Percentiles rank a stretch among this genome's conserved stretches.
phyloP scores from a whole-genome alignment of 1,140 invertebrate species.

The Philotrypesis tridentata region DNA sequence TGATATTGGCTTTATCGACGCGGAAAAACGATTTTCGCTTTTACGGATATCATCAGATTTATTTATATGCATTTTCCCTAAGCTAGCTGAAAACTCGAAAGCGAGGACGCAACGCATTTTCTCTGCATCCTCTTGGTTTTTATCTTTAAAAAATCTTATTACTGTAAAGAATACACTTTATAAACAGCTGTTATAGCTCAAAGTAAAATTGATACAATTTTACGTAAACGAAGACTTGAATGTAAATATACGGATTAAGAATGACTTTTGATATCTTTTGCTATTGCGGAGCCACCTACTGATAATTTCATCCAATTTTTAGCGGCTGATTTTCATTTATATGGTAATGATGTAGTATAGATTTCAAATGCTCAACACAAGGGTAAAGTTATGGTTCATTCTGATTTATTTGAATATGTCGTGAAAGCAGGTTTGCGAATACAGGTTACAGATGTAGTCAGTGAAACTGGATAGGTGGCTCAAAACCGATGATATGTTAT shows the following conservation, averaged over 20 bases:
- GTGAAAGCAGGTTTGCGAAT: neutral
- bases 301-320: slow-evolving; percentile 25
- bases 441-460: slow-evolving; percentile 1
- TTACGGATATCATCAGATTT: slow-evolving; percentile 19
- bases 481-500: slow-evolving; percentile 68
- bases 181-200: slow-evolving; percentile 1
- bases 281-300: slow-evolving; percentile 46
- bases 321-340: neutral
- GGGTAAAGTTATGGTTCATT: neutral
- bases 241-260: slow-evolving; percentile 20
- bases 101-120: slow-evolving; percentile 29
- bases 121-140: slow-evolving; percentile 12
- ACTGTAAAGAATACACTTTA: slow-evolving; percentile 11
- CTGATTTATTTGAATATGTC: neutral
- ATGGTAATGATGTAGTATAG: neutral
- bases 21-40: slow-evolving; percentile 16
- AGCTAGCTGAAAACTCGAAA: slow-evolving; percentile 24
- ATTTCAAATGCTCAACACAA: neutral
- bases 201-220: slow-evolving; percentile 50
- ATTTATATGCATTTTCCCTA: neutral
- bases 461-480: slow-evolving; percentile 61
- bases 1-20: neutral
- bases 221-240: slow-evolving; percentile 30
- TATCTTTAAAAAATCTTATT: neutral
- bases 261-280: slow-evolving; percentile 39